Base-by-base conservation (phyloP, 2,797 vertebrate genomes). In the Chaenodraco wilsoni region DNA sequence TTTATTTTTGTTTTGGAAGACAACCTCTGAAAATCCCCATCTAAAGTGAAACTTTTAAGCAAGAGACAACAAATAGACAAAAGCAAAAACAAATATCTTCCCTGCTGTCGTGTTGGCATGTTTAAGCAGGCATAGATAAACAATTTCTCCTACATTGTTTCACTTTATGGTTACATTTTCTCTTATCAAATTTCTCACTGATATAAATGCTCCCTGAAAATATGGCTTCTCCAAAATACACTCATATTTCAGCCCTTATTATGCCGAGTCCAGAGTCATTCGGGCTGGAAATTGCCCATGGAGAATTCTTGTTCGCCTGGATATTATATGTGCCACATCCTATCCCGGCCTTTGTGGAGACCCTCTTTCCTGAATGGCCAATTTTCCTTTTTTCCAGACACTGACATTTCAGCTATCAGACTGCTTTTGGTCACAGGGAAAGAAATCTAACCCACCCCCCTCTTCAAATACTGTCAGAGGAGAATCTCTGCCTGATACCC, bases 271-370 rank as follows among this genome's bases (percentile, higher is more conserved):
- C 80, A 64, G 85, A 93, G 89, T 92, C 93, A 93, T 89, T 92
- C 91, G 89, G 91, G 85, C 93, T 93, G 90, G 90, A 95, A 95
- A 95, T 94, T 94, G 94, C 90, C 93, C 93, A 78, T 90, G 91
- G 92, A 92, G 92, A 94, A 94, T 93, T 92, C 82, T 91, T 92
- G 92, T 94, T 94, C 89, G 91, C 85, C 92, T 88, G 91, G 89
- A 93, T 94, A 93, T 95, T 94, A 94, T 93, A 92, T 87, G 93
- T 94, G 94, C 93, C 94, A 94, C 93, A 94, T 94, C 92, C 92
- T 82, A 95, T 93, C 92, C 91, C 86, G 54, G 92, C 89, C 88
- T 94, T 93, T 94, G 90, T 93, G 89, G 91, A 87, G 91, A 91
- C 90, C 90, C 84, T 92, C 90, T 91, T 90, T 83, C 85, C 90